Evolutionary conservation across 2,797 vertebrate species (phyloP).

Genomic region (Oreonectes daqikongensis): DNA sequence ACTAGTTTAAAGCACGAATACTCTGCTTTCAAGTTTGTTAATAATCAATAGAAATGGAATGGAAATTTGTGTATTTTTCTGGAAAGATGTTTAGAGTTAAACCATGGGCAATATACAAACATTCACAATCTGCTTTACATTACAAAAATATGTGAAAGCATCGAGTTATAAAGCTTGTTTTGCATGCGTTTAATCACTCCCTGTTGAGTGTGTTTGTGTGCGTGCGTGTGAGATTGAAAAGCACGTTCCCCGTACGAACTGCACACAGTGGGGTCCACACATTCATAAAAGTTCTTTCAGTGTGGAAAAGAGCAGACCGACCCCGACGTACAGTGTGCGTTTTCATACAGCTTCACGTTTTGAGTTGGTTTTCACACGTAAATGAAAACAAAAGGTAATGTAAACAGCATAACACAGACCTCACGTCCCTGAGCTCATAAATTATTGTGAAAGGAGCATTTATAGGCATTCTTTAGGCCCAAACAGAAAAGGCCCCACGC

Average conservation of each 20-base stretch:
- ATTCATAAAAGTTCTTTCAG: constrained; percentile 32
- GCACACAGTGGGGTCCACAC: constrained; percentile 37
- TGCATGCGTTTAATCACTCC: constrained; percentile 32
- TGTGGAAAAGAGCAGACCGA: constrained; percentile 20
- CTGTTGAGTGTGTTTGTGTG: neutral
- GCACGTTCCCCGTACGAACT: constrained; percentile 30
- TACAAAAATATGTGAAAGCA: constrained; percentile 22
- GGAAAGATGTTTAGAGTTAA: neutral
- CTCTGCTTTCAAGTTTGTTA: neutral
- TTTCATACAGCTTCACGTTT: constrained; percentile 32
- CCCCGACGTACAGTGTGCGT: neutral
- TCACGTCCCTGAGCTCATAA: constrained; percentile 30
- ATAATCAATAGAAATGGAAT: neutral
- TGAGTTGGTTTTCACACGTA: constrained; percentile 14
- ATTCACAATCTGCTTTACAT: constrained; percentile 35
- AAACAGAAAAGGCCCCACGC: neutral
- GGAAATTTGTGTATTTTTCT: neutral
- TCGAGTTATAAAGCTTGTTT: constrained; percentile 23
- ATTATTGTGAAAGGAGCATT: constrained; percentile 30
- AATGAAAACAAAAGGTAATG: constrained; percentile 36
- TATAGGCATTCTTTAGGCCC: constrained; percentile 35
- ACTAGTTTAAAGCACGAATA: neutral
- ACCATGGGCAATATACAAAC: neutral
- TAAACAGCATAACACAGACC: constrained; percentile 39
- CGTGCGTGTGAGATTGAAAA: constrained; percentile 37